Percentiles rank a stretch among this genome's conserved stretches.
These are phyloP conservation scores for Nasua narica DNA, from an alignment of 2,797 vertebrate genomes.

Conservation along the genomic window DNA sequence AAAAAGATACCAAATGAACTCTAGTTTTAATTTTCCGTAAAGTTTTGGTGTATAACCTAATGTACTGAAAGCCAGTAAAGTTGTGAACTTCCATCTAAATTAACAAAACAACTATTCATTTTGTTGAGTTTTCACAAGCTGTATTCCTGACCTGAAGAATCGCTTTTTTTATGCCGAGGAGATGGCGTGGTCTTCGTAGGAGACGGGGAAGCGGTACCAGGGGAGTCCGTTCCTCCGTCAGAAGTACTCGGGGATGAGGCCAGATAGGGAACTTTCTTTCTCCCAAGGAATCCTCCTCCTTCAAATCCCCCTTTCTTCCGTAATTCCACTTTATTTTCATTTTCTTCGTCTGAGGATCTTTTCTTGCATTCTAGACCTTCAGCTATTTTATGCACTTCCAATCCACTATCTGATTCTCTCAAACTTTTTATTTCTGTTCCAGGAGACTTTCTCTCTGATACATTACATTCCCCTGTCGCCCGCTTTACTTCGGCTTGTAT, in stretches of 20 bases:
- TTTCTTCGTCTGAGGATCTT: constrained; percentile 89
- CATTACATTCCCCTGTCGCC: constrained; percentile 60
- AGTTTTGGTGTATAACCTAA: constrained; percentile 59
- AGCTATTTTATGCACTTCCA: constrained; percentile 81
- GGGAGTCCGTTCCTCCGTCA: constrained; percentile 90
- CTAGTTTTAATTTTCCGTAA: neutral
- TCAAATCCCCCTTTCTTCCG: constrained; percentile 92
- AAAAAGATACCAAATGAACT: constrained; percentile 53
- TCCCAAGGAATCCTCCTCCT: constrained; percentile 90
- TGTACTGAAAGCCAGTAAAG: neutral
- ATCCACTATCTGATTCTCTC: constrained; percentile 74
- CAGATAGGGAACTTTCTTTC: constrained; percentile 91
- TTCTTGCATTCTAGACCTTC: constrained; percentile 88
- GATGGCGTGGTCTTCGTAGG: constrained; percentile 93
- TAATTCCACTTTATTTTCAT: constrained; percentile 86
- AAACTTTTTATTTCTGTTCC: constrained; percentile 82
- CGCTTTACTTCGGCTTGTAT: constrained; percentile 81
- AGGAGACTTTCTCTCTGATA: constrained; percentile 82
- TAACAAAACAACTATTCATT: neutral
- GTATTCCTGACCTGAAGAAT: constrained; percentile 89
- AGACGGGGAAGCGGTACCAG: constrained; percentile 91
- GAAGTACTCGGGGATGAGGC: constrained; percentile 86
- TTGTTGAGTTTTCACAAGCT: constrained; percentile 76
- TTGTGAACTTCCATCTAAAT: neutral
- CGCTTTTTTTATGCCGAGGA: constrained; percentile 90